A percentile compares a stretch with the other conserved stretches of the same genome.
Conservation (phyloP, 2,888 invertebrate genomes). For the Heliconius sara region DNA sequence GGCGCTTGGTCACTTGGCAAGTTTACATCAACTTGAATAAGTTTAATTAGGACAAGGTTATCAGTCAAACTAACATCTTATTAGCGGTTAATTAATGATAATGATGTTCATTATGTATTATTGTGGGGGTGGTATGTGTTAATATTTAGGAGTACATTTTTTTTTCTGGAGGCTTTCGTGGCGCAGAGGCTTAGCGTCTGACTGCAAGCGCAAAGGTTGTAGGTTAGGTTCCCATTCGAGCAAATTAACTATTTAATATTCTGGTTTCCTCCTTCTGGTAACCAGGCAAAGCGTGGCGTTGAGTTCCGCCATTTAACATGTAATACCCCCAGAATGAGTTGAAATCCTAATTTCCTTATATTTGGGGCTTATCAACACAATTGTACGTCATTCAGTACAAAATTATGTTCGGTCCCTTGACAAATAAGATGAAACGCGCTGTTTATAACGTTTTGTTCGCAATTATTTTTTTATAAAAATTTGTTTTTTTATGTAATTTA, state of each 20-base stretch:
- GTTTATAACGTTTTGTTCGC: constrained; percentile 20
- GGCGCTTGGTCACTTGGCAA: constrained; percentile 67
- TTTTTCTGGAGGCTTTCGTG: neutral
- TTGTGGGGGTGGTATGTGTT: neutral
- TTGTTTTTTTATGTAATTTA: neutral
- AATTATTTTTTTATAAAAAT: neutral
- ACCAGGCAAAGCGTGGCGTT: neutral
- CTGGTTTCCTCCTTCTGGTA: too few species aligned
- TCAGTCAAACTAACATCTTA: constrained; percentile 49
- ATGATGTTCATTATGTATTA: neutral
- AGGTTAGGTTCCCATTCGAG: too few species aligned
- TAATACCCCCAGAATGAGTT: constrained; percentile 20
- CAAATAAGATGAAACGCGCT: constrained; percentile 17
- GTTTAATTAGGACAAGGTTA: constrained; percentile 82
- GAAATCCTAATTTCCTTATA: constrained; percentile 60
- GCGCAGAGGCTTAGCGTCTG: neutral
- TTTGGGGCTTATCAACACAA: constrained; percentile 66
- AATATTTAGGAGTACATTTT: neutral
- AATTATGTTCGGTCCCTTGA: constrained; percentile 56
- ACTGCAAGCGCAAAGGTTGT: too few species aligned
- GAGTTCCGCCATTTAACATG: neutral
- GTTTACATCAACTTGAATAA: constrained; percentile 73
- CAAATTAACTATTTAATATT: too few species aligned
- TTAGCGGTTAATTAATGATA: constrained; percentile 13
- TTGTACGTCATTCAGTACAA: constrained; percentile 61